phyloP scores from a whole-genome alignment of 2,113 vertebrate genomes.

The Ceyx margarethae region DNA sequence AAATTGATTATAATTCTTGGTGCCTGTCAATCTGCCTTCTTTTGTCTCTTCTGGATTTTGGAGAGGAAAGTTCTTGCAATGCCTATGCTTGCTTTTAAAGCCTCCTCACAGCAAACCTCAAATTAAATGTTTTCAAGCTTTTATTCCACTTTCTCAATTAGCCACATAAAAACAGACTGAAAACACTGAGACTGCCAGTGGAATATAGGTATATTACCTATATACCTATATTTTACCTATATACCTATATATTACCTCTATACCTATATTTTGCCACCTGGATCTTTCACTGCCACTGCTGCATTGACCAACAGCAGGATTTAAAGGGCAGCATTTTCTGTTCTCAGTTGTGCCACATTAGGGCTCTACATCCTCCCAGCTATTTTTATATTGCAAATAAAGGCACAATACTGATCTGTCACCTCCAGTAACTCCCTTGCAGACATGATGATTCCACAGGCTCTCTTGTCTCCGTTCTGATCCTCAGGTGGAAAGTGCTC shows the following conservation, averaged over 20 bases:
- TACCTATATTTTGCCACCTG: not conserved
- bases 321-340: not conserved
- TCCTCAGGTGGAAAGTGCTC: not conserved
- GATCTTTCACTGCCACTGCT: not conserved
- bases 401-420: not conserved
- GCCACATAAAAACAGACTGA: not conserved
- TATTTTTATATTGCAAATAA: not conserved
- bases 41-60: constrained; percentile 5
- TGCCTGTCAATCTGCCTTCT: constrained; percentile 1
- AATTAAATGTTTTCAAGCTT: constrained; percentile 10
- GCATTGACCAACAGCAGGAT: not conserved
- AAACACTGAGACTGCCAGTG: not conserved
- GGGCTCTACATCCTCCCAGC: not conserved
- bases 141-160: not conserved
- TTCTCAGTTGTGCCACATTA: not conserved
- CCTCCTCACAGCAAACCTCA: not conserved
- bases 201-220: not conserved
- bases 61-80: not conserved
- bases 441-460: not conserved
- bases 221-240: not conserved
- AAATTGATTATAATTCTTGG: not conserved
- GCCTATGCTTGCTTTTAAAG: not conserved
- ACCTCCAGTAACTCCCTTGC: not conserved
- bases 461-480: not conserved
- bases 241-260: not conserved